These are phyloP conservation scores for Alligator sinensis DNA, from an alignment of 2,113 vertebrate genomes.

Conservation along the genomic window DNA sequence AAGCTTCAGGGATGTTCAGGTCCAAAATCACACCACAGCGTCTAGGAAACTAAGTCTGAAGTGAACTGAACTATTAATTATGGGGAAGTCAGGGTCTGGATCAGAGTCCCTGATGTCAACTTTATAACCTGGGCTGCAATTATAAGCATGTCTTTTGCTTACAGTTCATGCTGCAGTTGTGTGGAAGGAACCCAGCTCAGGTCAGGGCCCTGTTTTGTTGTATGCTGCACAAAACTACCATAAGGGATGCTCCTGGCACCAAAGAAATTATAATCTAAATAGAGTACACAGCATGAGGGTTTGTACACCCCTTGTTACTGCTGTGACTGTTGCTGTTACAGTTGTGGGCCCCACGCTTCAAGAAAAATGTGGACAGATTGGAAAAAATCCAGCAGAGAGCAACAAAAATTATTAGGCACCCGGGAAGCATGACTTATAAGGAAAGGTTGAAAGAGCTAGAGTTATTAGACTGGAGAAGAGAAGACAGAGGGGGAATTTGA, in stretches of 20 bases:
- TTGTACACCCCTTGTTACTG: background rate
- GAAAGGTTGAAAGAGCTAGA: too few species aligned
- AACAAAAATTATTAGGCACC: too few species aligned
- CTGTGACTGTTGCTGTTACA: background rate
- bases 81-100: background rate
- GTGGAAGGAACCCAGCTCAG: background rate
- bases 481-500: too few species aligned
- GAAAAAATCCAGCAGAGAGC: too few species aligned
- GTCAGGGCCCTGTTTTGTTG: background rate
- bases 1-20: background rate
- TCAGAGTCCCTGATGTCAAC: background rate
- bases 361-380: too few species aligned
- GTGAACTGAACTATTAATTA: background rate
- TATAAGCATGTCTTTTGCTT: too few species aligned
- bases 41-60: background rate
- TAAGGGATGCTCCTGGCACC: too few species aligned
- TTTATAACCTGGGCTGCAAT: too few species aligned
- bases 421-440: too few species aligned
- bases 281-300: background rate
- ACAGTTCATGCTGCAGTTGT: too few species aligned
- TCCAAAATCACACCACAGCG: background rate
- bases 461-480: too few species aligned
- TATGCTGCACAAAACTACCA: background rate
- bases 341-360: too few species aligned
- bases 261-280: background rate